These are phyloP conservation scores for Aphidoletes aphidimyza DNA, from an alignment of 2,888 invertebrate genomes.

Conservation along the genomic window DNA sequence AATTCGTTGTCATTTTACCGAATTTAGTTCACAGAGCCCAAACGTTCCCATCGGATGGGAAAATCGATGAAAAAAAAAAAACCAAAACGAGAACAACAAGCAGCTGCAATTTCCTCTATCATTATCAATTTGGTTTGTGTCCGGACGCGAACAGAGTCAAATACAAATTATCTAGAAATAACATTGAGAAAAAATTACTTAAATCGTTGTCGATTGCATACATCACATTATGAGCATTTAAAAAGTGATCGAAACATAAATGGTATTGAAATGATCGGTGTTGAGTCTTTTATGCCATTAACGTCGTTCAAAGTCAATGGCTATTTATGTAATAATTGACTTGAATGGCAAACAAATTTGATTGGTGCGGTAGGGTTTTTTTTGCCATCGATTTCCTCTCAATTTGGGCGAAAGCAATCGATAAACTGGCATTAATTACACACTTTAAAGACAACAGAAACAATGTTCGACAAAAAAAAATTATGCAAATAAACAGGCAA, in stretches of 20 bases:
- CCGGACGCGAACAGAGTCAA: not conserved
- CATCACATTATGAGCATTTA: constrained; percentile 12
- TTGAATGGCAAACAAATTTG: not conserved
- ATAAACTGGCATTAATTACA: constrained; percentile 6
- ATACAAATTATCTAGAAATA: not conserved
- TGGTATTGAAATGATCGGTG: constrained; percentile 48
- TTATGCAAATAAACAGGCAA: not conserved
- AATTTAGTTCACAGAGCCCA: not conserved
- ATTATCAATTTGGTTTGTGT: not conserved
- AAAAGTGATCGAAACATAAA: not conserved
- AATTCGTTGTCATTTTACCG: not conserved
- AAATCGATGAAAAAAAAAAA: no score
- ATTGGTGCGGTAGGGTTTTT: no score
- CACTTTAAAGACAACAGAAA: not conserved
- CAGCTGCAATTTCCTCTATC: not conserved
- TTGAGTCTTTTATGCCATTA: constrained; percentile 30
- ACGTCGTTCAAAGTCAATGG: constrained; percentile 27
- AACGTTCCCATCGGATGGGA: no score
- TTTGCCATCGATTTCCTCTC: not conserved
- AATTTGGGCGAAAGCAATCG: constrained; percentile 24
- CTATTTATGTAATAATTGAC: constrained; percentile 9
- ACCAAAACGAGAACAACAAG: not conserved
- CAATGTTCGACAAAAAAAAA: not conserved
- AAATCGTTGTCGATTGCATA: not conserved
- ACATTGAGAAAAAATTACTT: not conserved